phyloP scores from a whole-genome alignment of 2,797 vertebrate species.

The Pantherophis vulpinus region DNA sequence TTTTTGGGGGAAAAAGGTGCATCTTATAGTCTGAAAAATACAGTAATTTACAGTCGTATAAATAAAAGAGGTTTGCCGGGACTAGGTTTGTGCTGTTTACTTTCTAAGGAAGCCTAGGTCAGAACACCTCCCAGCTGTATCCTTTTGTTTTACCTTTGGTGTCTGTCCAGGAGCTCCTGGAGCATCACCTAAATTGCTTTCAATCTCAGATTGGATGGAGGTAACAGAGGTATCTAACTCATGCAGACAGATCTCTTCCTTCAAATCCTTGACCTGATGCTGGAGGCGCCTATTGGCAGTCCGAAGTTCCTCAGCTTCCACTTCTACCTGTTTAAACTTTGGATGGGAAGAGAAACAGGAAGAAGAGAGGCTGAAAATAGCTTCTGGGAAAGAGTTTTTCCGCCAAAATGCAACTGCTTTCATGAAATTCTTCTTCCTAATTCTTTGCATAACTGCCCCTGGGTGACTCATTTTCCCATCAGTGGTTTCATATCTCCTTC shows the following conservation, averaged over 20 bases:
- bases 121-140: too few relatives aligned
- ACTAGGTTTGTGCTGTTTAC: too few relatives aligned
- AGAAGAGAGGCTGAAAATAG: not conserved
- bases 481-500: not conserved
- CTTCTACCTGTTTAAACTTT: conserved; percentile 54
- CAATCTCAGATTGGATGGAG: conserved; percentile 61
- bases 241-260: conserved; percentile 59
- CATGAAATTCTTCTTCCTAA: not conserved
- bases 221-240: conserved; percentile 25
- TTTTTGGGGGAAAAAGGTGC: too few relatives aligned
- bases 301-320: conserved; percentile 51
- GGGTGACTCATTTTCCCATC: not conserved
- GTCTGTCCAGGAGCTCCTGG: conserved; percentile 7
- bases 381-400: not conserved
- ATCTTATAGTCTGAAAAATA: too few relatives aligned
- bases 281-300: conserved; percentile 48
- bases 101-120: too few relatives aligned
- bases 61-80: too few relatives aligned
- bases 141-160: not conserved
- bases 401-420: too few relatives aligned
- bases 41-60: too few relatives aligned
- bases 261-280: conserved; percentile 53
- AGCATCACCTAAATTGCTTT: conserved; percentile 41
- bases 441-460: not conserved
- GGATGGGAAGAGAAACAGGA: not conserved